A percentile compares a stretch with the other conserved stretches of the same genome.
Conservation (phyloP, 1,140 invertebrate genomes). For the Caenorhabditis tropicalis region DNA sequence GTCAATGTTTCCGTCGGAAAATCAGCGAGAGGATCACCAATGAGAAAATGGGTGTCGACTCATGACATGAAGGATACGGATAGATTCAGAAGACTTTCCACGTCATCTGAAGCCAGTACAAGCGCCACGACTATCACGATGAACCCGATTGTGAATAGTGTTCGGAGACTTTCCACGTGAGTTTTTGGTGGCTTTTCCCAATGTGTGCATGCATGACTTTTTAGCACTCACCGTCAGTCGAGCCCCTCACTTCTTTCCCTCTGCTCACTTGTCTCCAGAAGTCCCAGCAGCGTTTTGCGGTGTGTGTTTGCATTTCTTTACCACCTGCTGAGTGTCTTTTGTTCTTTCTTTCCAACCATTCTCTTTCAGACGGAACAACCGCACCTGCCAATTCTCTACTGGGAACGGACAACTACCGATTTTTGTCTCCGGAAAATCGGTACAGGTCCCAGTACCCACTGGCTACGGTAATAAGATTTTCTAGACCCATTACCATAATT, state of each 20-base stretch:
- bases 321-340: not conserved
- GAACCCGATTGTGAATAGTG: slow-evolving; percentile 34
- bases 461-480: not conserved
- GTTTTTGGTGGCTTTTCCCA: not conserved
- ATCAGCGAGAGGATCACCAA: slow-evolving; percentile 26
- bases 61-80: slow-evolving; percentile 32
- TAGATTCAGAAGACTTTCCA: slow-evolving; percentile 20
- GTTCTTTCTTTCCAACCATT: not conserved
- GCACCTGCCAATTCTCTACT: slow-evolving; percentile 6
- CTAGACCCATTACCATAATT: no score
- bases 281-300: slow-evolving; percentile 7
- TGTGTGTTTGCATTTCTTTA: not conserved
- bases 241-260: slow-evolving; percentile 13
- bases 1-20: slow-evolving; percentile 46
- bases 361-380: slow-evolving; percentile 2
- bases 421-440: slow-evolving; percentile 7
- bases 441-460: slow-evolving; percentile 39
- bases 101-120: not conserved
- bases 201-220: not conserved
- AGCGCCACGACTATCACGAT: slow-evolving; percentile 10
- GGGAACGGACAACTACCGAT: not conserved
- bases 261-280: slow-evolving; percentile 29
- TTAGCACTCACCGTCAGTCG: slow-evolving; percentile 16
- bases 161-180: slow-evolving; percentile 30
- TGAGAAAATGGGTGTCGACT: slow-evolving; percentile 46